Base-by-base conservation (phyloP, 2,797 vertebrate species). In the Tauraco hartlaubi region DNA sequence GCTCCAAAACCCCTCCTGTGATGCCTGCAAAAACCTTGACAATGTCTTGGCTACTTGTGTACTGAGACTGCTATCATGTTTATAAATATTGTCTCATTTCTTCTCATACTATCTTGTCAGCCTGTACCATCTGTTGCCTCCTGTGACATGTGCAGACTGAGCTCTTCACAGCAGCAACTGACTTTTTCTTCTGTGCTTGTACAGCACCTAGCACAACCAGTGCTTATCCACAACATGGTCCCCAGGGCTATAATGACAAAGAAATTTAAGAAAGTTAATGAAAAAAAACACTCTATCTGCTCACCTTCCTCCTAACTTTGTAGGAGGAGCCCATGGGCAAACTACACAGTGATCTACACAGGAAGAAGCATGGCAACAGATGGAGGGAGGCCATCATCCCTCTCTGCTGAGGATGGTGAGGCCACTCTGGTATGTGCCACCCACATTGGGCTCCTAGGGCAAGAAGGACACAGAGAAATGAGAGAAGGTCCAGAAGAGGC, bases 41-140 rank as follows among this genome's bases (percentile, higher is more conserved):
- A 93, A 94, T 96, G 88, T 87, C 94, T 95, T 95, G 92, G 78
- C 86, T 93, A 89, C 88, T 95, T 46, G 4, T 41, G 91, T 26
- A 68, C 92, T 19, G 93, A 96, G 95, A 91, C 87, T 96, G 88
- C 93, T 97, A 85, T 96, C 95, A 96, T 95, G 94, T 95, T 96
- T 96, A 96, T 95, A 96, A 96, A 96, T 97, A 95, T 96, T 96
- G 94, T 64, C 95, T 97, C 93, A 64, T 95, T 91, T 92, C 93
- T 71, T 23, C 94, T 89, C 71, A 52, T 93, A 67, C 90, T 71
- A 87, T 87, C 95, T 64, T 61, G 75, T 87, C 94, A 95, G 94
- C 84, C 92, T 94, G 90, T 84, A 82, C 94, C 95, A 97, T 97
- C 95, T 97, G 95, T 18, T 96, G 90, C 94, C 94, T 96, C 94